Conservation (phyloP, 2,888 invertebrate species). For the Acanthosepion lycidas region DNA sequence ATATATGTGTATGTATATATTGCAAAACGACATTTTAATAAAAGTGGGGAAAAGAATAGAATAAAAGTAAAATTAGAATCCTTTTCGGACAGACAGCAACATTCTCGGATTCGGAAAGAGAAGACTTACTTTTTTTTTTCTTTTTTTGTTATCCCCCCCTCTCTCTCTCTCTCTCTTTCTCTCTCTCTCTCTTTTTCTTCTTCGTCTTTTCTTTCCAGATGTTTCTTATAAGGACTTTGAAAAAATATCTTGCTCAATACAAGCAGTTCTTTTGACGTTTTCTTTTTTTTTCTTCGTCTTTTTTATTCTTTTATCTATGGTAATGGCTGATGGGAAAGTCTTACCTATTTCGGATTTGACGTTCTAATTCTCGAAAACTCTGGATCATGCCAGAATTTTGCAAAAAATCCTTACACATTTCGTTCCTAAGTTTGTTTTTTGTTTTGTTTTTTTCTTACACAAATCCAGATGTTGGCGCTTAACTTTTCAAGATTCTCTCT, state of each 20-base stretch:
- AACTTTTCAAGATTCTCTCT: too few species aligned
- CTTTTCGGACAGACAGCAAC: neutral
- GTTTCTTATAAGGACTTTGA: slow-evolving; percentile 6
- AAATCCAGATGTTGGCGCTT: neutral
- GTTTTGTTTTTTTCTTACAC: neutral
- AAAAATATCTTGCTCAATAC: neutral
- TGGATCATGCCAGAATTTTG: slow-evolving; percentile 14
- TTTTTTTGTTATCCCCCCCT: neutral
- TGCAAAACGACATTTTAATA: neutral
- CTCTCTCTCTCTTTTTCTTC: neutral
- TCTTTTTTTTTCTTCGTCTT: neutral
- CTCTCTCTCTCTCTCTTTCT: too few species aligned
- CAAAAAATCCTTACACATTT: neutral
- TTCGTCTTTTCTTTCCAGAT: neutral
- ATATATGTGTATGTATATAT: neutral
- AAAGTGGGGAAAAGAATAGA: neutral
- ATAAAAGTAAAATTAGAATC: neutral
- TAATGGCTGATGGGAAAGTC: neutral
- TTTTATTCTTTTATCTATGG: neutral
- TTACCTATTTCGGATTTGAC: neutral
- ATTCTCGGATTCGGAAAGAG: neutral
- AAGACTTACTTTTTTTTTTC: neutral
- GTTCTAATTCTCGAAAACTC: neutral
- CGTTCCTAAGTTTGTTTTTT: too few species aligned
- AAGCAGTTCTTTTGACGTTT: neutral